These are phyloP conservation scores for Xenopus borealis DNA, from an alignment of 2,113 vertebrate species.

Conservation along the genomic window DNA sequence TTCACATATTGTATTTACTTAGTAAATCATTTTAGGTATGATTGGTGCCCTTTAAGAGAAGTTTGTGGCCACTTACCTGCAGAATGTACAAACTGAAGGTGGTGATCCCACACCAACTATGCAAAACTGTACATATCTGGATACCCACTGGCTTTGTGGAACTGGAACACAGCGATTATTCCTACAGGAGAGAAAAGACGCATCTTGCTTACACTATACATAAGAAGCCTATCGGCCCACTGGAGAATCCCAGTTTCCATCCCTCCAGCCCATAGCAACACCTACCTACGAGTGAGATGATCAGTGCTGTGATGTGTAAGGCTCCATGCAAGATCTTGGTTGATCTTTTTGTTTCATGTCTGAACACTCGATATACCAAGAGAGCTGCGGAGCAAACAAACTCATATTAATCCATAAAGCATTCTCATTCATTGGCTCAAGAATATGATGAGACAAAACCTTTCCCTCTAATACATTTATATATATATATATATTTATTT, in stretches of 20 bases:
- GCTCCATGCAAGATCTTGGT: constrained; percentile 79
- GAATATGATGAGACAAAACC: too few species aligned
- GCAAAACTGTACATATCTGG: constrained; percentile 84
- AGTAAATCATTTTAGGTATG: too few species aligned
- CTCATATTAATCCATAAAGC: too few species aligned
- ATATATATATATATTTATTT: too few species aligned
- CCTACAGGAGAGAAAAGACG: constrained; percentile 53
- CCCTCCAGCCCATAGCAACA: background rate
- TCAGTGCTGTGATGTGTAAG: constrained; percentile 75
- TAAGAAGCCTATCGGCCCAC: too few species aligned
- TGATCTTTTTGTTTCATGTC: constrained; percentile 75
- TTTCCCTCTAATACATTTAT: too few species aligned
- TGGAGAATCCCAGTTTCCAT: too few species aligned
- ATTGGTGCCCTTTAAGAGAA: too few species aligned
- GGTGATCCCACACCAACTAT: constrained; percentile 87
- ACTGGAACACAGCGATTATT: constrained; percentile 80
- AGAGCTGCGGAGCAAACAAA: constrained; percentile 67
- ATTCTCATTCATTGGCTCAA: too few species aligned
- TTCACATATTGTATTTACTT: too few species aligned
- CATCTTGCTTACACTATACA: too few species aligned
- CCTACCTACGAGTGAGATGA: constrained; percentile 72
- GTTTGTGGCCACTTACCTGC: constrained; percentile 69
- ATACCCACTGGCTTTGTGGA: constrained; percentile 64
- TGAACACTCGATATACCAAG: constrained; percentile 87
- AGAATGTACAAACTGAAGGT: constrained; percentile 71